Evolutionary conservation across 2,113 vertebrate species (phyloP).

Genomic region (Pterocles orientalis): DNA sequence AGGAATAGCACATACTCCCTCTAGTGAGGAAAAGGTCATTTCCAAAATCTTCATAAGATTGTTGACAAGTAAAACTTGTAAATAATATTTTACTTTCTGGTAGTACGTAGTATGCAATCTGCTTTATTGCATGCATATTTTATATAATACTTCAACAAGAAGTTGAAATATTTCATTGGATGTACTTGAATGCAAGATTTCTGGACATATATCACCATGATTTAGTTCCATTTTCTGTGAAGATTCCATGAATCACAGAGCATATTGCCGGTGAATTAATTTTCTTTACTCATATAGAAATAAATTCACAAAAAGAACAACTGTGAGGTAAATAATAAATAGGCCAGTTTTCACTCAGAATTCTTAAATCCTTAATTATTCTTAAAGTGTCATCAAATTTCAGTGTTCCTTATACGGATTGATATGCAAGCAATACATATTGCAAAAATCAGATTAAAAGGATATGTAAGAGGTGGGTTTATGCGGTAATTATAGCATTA

Average conservation of each 20-base stretch:
- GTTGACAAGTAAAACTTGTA: background rate
- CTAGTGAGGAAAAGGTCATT: background rate
- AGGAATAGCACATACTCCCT: background rate
- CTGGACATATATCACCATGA: background rate
- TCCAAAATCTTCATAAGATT: background rate
- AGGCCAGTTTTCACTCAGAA: background rate
- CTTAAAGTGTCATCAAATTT: background rate
- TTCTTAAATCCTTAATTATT: background rate
- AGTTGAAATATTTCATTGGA: background rate
- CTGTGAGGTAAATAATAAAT: slow-evolving; percentile 13
- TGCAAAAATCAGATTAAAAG: background rate
- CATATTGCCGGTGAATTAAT: background rate
- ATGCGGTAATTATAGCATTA: background rate
- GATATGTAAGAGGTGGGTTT: background rate
- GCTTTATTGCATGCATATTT: background rate
- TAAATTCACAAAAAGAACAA: background rate
- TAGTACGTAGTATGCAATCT: background rate
- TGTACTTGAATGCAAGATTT: background rate
- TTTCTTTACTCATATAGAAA: background rate
- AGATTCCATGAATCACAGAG: background rate
- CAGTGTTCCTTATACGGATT: background rate
- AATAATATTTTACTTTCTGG: background rate
- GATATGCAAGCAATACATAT: background rate
- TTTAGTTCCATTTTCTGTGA: background rate
- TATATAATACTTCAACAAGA: background rate